Evolutionary conservation across 2,797 vertebrate species (phyloP).

Genomic region (Poeciliopsis infans): DNA sequence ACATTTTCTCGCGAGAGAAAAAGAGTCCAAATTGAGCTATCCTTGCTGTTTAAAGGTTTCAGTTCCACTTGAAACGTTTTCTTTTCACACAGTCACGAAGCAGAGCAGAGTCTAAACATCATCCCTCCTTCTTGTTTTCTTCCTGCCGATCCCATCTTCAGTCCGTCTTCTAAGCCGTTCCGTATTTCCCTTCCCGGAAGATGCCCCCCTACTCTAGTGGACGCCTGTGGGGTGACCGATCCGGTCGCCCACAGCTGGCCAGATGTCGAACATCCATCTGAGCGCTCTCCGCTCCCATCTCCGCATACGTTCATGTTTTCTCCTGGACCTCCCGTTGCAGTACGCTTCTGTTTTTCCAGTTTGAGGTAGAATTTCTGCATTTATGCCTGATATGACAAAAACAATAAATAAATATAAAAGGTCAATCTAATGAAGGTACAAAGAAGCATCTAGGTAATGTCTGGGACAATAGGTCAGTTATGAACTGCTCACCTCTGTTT

Average conservation of each 20-base stretch:
- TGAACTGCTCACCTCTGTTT: conserved; percentile 74
- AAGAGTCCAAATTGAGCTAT: conserved; percentile 66
- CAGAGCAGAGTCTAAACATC: conserved; percentile 64
- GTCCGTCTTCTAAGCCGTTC: conserved; percentile 45
- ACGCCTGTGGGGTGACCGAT: neutral
- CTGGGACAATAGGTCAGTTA: neutral
- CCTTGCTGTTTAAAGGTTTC: conserved; percentile 32
- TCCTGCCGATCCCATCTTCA: conserved; percentile 45
- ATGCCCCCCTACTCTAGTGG: conserved; percentile 28
- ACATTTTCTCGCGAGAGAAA: conserved; percentile 64
- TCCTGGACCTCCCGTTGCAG: conserved; percentile 61
- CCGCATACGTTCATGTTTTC: conserved; percentile 58
- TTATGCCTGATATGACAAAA: conserved; percentile 61
- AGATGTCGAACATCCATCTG: conserved; percentile 38
- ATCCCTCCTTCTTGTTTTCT: conserved; percentile 36
- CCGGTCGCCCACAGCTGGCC: neutral
- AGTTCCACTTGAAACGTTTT: conserved; percentile 39
- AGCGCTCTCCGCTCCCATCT: conserved; percentile 56
- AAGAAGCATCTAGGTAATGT: conserved; percentile 1
- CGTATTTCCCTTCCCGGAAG: conserved; percentile 66
- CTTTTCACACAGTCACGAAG: conserved; percentile 65
- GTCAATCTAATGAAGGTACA: neutral
- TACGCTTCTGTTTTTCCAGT: conserved; percentile 73
- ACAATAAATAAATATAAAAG: neutral
- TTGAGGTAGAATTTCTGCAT: conserved; percentile 85